Evolutionary conservation across 2,888 invertebrate genomes (phyloP).

Genomic region (Oasisia sp.): DNA sequence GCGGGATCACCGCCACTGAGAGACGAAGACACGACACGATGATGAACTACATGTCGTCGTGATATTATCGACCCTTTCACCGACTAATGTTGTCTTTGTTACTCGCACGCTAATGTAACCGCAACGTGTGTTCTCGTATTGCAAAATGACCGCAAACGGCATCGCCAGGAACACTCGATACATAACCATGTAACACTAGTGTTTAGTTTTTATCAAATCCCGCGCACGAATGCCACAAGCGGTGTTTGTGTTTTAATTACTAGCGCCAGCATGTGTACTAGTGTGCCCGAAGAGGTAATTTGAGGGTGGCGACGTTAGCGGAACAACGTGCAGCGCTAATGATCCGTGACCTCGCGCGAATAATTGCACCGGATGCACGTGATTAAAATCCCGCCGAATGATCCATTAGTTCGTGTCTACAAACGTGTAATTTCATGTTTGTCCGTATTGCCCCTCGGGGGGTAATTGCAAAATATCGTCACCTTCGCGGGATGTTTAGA

Average conservation of each 20-base stretch:
- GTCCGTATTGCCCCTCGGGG: background rate
- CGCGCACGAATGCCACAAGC: background rate
- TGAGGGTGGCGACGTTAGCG: background rate
- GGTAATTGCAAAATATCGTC: background rate
- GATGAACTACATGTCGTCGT: too few species aligned
- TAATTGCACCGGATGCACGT: background rate
- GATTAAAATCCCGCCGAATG: background rate
- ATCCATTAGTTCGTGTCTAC: background rate
- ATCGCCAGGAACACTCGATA: background rate
- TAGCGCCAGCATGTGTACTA: background rate
- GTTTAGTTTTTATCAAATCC: background rate
- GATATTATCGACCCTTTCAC: background rate
- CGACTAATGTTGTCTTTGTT: background rate
- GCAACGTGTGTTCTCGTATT: background rate
- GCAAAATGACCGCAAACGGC: background rate
- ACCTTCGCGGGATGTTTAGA: background rate
- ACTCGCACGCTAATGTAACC: background rate
- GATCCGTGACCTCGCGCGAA: background rate
- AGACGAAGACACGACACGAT: too few species aligned
- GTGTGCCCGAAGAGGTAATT: background rate
- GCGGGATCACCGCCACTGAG: too few species aligned
- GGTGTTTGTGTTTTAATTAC: background rate
- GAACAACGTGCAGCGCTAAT: background rate
- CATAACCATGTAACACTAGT: background rate
- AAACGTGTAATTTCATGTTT: background rate